Percentiles rank a stretch among this genome's conserved stretches.
phyloP scores from a whole-genome alignment of 2,113 vertebrate species.

The Solea solea region DNA sequence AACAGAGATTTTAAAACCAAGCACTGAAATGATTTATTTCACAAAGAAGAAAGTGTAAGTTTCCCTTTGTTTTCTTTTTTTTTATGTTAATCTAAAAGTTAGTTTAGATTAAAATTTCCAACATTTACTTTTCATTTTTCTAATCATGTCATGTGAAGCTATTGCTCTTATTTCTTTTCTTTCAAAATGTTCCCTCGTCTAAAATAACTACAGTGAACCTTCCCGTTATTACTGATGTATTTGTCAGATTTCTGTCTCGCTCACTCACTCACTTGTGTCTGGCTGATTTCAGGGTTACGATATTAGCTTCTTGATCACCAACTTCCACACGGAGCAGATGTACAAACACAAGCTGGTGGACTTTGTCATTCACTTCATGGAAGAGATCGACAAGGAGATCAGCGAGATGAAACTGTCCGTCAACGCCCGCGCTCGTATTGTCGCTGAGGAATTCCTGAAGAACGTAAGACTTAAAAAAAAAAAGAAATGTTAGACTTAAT shows the following conservation, averaged over 20 bases:
- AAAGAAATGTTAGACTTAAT: too few species aligned
- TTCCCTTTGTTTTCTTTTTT: too few species aligned
- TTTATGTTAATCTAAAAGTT: too few species aligned
- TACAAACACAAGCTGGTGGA: constrained; percentile 99
- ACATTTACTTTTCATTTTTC: too few species aligned
- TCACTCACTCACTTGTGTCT: background rate
- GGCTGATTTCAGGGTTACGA: constrained; percentile 89
- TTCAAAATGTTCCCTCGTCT: too few species aligned
- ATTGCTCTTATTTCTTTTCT: too few species aligned
- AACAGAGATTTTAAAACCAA: too few species aligned
- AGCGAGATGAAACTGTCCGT: constrained; percentile 99
- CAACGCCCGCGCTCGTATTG: constrained; percentile 94
- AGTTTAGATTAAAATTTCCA: too few species aligned
- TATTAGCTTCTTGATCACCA: constrained; percentile 99
- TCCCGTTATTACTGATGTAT: background rate
- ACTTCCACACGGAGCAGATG: constrained; percentile 99
- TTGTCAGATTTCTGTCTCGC: background rate
- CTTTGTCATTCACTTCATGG: constrained; percentile 99
- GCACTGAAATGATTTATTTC: too few species aligned
- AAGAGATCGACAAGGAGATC: constrained; percentile 99
- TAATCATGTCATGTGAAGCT: too few species aligned
- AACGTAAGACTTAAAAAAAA: constrained; percentile 81
- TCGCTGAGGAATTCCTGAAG: constrained; percentile 98
- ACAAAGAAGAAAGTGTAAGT: too few species aligned
- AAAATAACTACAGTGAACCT: background rate